Conservation (phyloP, 2,113 vertebrate species). For the Paracanthobrama guichenoti region DNA sequence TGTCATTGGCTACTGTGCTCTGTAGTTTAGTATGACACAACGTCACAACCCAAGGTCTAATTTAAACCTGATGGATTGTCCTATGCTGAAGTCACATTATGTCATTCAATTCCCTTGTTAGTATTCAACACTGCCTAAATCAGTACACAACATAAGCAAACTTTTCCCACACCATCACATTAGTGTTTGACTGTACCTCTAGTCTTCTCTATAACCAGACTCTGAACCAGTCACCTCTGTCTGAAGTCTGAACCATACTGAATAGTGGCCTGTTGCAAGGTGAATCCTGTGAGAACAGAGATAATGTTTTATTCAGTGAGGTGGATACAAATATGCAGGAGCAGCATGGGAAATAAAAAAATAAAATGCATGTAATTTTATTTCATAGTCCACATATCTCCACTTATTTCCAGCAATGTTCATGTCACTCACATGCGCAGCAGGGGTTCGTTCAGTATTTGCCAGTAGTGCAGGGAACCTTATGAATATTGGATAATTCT, state of each 20-base stretch:
- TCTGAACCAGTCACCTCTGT: background rate
- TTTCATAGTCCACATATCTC: slow-evolving; percentile 21
- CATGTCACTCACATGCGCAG: background rate
- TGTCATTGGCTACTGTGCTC: slow-evolving; percentile 31
- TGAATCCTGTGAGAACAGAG: slow-evolving; percentile 12
- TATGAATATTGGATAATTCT: background rate
- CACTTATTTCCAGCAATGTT: slow-evolving; percentile 18
- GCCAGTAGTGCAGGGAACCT: background rate
- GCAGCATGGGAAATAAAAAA: background rate
- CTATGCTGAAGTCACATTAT: slow-evolving; percentile 1
- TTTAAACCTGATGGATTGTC: slow-evolving; percentile 28
- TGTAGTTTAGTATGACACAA: slow-evolving; percentile 21
- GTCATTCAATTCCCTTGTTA: background rate
- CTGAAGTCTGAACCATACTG: slow-evolving; percentile 1
- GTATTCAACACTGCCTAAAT: slow-evolving; percentile 3
- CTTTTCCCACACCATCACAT: background rate
- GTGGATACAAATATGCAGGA: slow-evolving; percentile 19
- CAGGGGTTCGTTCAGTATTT: background rate
- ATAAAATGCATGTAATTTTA: slow-evolving; percentile 19
- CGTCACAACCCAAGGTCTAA: slow-evolving; percentile 29
- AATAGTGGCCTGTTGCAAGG: background rate
- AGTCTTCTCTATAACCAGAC: background rate
- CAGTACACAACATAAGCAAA: background rate
- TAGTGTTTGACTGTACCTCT: background rate
- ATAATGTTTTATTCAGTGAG: slow-evolving; percentile 21